Base-by-base conservation (phyloP, 2,113 vertebrate genomes). In the Hippocampus mohnikei region DNA sequence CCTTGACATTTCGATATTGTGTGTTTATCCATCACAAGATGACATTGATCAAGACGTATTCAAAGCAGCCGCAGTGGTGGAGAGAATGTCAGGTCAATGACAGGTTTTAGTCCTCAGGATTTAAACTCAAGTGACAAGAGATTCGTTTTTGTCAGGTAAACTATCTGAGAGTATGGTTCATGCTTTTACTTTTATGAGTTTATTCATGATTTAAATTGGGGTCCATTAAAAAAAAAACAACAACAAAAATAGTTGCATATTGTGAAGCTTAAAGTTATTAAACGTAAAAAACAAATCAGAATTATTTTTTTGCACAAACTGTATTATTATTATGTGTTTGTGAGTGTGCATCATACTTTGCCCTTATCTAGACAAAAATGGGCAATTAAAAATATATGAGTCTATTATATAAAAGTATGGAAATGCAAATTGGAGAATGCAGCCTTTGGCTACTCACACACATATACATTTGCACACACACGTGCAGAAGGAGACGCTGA, bases 401-500 rank as follows among this genome's bases (percentile, higher is more conserved):
- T 65, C 42, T 25, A 46, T 46, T 18, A 50, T 29, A 44, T 33
- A 33, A 46, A 67, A 40, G 42, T 44, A 58, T 37, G 9, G 21
- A 60, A 60, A 58, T 69, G 59, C 61, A 42, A 48, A 48, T 25
- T 56, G 60, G 53, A 72, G 56, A 76, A 64, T 29, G 75, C 71
- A 58, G 70, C 37, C 78, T 75, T 72, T 74, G 74, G 59, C 46
- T 53, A 37, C 67, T 44, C 42, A 42, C 25, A 40, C 77, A 29
- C 55, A 69, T 72, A 71, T 71, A 63, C 67, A 80, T 71, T 67
- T 56, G 21, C 73, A 77, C 73, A 78, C 72, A 53, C 67, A 61
- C 65, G 73, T 61, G 74, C 78, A 87, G 79, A 84, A 81, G 76
- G 77, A 89, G 75, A 82, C 83, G 80, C 88, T 71, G 78, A 86